Percentiles rank a stretch among this genome's conserved stretches.
Evolutionary conservation across 2,888 invertebrate genomes (phyloP).

Genomic region (Cinara cedri): DNA sequence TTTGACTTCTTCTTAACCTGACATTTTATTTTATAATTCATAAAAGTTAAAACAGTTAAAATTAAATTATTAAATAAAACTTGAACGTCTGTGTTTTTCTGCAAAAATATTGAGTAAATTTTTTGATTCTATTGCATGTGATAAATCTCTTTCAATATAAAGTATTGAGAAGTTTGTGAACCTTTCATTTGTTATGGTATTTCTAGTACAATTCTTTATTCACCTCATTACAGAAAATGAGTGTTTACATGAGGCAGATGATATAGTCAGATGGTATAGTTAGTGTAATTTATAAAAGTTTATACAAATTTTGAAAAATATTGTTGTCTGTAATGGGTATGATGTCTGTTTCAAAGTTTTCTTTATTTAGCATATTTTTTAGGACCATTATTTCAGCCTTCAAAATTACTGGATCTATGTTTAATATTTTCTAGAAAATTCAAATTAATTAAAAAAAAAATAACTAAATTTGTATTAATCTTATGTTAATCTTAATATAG

Average conservation of each 20-base stretch:
- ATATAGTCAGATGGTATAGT: too few species aligned
- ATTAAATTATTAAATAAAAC: conserved; percentile 3
- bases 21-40: too few species aligned
- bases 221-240: too few species aligned
- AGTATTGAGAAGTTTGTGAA: neutral
- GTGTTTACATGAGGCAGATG: too few species aligned
- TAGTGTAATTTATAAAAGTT: neutral
- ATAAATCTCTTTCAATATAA: neutral
- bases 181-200: neutral
- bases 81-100: neutral
- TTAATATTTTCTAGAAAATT: conserved; percentile 1
- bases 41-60: too few species aligned
- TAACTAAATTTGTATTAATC: neutral
- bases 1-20: neutral
- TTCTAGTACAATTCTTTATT: neutral
- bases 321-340: neutral
- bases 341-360: neutral
- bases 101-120: neutral
- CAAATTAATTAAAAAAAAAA: neutral
- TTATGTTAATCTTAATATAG: neutral
- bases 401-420: neutral
- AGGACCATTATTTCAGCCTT: neutral
- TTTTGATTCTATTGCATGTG: neutral
- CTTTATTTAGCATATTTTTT: conserved; percentile 12
- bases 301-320: neutral